A percentile compares a stretch with the other conserved stretches of the same genome.
Conservation (phyloP, 2,797 vertebrate genomes). For the Pangasius djambal region DNA sequence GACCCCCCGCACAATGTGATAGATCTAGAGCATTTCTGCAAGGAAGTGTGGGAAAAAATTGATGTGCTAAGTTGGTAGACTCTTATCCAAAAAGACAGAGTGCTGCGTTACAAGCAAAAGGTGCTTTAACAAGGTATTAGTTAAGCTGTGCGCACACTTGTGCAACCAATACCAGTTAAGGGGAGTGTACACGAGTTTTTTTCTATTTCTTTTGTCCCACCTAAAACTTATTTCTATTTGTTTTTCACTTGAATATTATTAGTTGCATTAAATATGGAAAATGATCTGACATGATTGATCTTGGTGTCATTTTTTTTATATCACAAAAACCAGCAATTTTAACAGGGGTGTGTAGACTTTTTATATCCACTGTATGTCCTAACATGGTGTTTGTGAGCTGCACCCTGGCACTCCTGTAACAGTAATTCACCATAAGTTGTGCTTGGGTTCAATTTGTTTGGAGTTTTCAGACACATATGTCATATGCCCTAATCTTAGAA, state of each 20-base stretch:
- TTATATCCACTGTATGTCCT: background rate
- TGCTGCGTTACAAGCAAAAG: background rate
- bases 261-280: background rate
- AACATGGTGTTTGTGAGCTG: background rate
- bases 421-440: background rate
- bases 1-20: background rate
- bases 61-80: background rate
- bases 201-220: background rate
- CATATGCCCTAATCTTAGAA: conserved; percentile 11
- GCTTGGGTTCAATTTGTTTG: background rate
- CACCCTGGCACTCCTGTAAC: background rate
- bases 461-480: background rate
- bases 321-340: background rate
- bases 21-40: background rate
- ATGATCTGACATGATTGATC: background rate
- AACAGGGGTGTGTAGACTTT: background rate
- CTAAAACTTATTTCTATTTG: background rate
- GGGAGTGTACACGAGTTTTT: no score
- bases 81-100: background rate
- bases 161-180: no score
- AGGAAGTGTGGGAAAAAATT: background rate
- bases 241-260: background rate
- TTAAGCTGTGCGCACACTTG: background rate
- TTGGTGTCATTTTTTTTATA: background rate
- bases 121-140: background rate